These are phyloP conservation scores for Drepana falcataria DNA, from an alignment of 2,888 invertebrate genomes.

Conservation along the genomic window DNA sequence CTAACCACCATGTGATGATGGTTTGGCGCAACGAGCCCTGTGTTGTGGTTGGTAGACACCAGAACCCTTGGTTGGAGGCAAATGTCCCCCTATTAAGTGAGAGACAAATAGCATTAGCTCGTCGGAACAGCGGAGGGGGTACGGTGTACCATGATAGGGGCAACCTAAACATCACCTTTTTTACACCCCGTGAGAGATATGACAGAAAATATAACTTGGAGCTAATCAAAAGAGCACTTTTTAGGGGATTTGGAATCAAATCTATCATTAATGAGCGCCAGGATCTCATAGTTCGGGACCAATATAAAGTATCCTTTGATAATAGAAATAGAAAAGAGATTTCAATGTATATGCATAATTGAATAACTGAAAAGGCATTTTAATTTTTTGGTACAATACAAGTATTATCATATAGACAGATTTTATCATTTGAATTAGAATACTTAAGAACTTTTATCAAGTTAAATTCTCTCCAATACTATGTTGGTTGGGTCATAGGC, in stretches of 20 bases:
- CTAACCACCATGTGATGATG: slow-evolving; percentile 89
- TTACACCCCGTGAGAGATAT: slow-evolving; percentile 90
- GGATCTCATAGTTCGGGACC: slow-evolving; percentile 89
- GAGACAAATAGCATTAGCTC: slow-evolving; percentile 85
- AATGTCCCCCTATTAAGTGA: slow-evolving; percentile 84
- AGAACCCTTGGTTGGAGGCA: slow-evolving; percentile 97
- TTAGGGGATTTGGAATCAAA: slow-evolving; percentile 88
- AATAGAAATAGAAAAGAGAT: slow-evolving; percentile 5
- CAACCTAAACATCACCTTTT: slow-evolving; percentile 95
- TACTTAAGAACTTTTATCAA: no score
- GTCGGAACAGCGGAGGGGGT: slow-evolving; percentile 97
- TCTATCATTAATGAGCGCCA: slow-evolving; percentile 88
- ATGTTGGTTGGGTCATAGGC: no score
- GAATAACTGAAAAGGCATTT: no score
- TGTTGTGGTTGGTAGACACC: slow-evolving; percentile 97
- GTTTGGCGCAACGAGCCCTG: slow-evolving; percentile 96
- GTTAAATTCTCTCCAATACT: no score
- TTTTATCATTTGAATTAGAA: no score
- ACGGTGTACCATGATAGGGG: slow-evolving; percentile 97
- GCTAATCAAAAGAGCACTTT: slow-evolving; percentile 89
- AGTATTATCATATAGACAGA: no score
- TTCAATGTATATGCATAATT: slow-evolving; percentile 6
- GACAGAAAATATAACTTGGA: slow-evolving; percentile 92
- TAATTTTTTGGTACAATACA: no score
- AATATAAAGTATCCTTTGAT: slow-evolving; percentile 83